Evolutionary conservation across 2,888 invertebrate species (phyloP), one percentile per base, ranked within the genome.

Genomic region (Tiliacea citrago): DNA sequence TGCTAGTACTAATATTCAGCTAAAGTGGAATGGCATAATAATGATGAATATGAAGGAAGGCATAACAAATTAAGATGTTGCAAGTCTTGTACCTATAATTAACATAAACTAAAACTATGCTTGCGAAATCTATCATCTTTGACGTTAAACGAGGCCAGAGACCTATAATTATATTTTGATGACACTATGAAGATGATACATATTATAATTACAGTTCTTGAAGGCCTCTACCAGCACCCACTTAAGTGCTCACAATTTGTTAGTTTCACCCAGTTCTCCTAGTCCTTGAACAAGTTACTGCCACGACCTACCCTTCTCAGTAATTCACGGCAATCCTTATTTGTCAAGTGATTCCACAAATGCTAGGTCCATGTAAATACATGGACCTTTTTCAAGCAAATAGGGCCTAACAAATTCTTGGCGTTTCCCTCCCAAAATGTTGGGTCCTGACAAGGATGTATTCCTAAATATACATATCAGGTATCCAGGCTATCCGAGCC

Each of bases 401-500:
- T 62, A 70, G 67, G 24, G 21, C 24, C 57, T 29, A 21, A 63
- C 55, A 53, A 82, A 81, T 85, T 73, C 73, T 71, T 73, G 42
- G 58, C 63, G 60, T 76, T 73, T 66, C 18, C 29, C 57, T 35
- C 35, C 16, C 24, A 55, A 73, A 72, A 86, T 84, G 62, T 18
- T 58, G 13, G 55, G 60, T 39, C 42, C 70, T 68, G n/a, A 0
- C 57, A 42, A n/a, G 65, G 51, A 84, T 65, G 73, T 62, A 75
- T 87, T 74, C 73, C 75, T 74, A 71, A 73, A 68, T 71, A 69
- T 68, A 85, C 63, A 77, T 77, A 86, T 81, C 76, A 78, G 88
- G 75, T 84, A 83, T 62, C 63, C 62, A 63, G 55, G 35, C 29
- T 72, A 75, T 70, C 55, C 51, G 63, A 49, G 70, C 39, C 42